Evolutionary conservation across 2,888 invertebrate species (phyloP), one percentile per base, ranked within the genome.

Genomic region (Iselma pallidipennis): DNA sequence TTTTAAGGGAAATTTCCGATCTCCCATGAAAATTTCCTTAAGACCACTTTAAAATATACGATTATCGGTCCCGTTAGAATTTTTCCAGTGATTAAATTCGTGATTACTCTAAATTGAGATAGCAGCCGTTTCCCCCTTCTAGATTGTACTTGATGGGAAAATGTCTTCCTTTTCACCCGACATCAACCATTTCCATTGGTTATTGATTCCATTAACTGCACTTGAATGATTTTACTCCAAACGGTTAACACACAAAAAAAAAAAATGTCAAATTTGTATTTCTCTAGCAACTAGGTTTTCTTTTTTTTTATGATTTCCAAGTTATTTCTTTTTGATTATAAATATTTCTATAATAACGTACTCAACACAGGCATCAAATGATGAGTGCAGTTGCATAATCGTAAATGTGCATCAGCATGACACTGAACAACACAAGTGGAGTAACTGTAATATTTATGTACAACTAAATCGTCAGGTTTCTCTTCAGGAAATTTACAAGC

Each of bases 331-430:
- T 37, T 37, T 31, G 12, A 14, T 12, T 33, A 0, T n/a, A 7
- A 5, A 2, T 7, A 4, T 19, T 7, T 9, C 16, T 37, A 9
- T n/a, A 37, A 37, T 7, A 16, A 37, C 16, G 19, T 78, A 87
- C 88, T 83, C 56, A 85, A 80, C 63, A 78, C 79, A 1, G 88
- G 85, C 83, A 87, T 85, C 54, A 86, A 83, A 73, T 88, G 87
- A 74, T 88, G 87, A 0, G 87, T 86, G 71, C 89, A 89, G 69
- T 88, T 87, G 70, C 89, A 89, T 7, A 82, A 71, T 5, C 79
- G 75, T 0, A 82, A 71, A 66, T 88, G 87, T 1, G 83, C 82
- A 54, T 83, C 75, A 0, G 85, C 85, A 59, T 86, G 84, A 69
- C 87, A 88, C 74, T 87, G 85, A 63, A 87, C 82, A 1, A 86